Percentiles rank a stretch among this genome's conserved stretches.
These are phyloP conservation scores for Lepilemur septentrionalis DNA, from an alignment of 2,797 vertebrate genomes.

Conservation along the genomic window DNA sequence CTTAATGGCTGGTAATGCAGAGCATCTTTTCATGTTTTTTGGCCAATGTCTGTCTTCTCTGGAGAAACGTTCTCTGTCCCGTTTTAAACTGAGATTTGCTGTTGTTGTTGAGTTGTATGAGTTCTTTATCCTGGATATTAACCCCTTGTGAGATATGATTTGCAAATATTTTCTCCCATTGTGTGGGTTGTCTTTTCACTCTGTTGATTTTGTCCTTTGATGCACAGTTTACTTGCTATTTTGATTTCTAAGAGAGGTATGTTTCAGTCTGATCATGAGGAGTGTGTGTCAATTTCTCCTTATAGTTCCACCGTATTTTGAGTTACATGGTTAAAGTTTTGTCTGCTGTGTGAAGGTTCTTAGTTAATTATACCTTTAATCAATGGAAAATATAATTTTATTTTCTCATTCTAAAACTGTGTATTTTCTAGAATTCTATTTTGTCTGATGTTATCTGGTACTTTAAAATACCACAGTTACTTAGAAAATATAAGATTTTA, in stretches of 20 bases:
- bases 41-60: neutral
- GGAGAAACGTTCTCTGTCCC: neutral
- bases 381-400: conserved; percentile 2
- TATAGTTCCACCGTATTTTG: neutral
- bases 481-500: conserved; percentile 26
- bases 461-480: neutral
- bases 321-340: conserved; percentile 1
- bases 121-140: neutral
- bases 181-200: neutral
- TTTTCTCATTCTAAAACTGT: neutral
- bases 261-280: neutral
- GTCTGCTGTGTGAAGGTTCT: neutral
- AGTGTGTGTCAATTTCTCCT: conserved; percentile 8
- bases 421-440: neutral
- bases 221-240: neutral
- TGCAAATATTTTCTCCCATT: neutral
- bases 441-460: neutral
- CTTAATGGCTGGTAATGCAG: neutral
- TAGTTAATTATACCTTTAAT: neutral
- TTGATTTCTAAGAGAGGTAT: neutral
- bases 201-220: neutral
- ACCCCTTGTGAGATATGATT: neutral
- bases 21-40: neutral
- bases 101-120: neutral
- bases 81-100: neutral